Evolutionary conservation across 2,113 vertebrate genomes (phyloP), one percentile per base, ranked within the genome.

Genomic region (Pseudorhombus dupliciocellatus): DNA sequence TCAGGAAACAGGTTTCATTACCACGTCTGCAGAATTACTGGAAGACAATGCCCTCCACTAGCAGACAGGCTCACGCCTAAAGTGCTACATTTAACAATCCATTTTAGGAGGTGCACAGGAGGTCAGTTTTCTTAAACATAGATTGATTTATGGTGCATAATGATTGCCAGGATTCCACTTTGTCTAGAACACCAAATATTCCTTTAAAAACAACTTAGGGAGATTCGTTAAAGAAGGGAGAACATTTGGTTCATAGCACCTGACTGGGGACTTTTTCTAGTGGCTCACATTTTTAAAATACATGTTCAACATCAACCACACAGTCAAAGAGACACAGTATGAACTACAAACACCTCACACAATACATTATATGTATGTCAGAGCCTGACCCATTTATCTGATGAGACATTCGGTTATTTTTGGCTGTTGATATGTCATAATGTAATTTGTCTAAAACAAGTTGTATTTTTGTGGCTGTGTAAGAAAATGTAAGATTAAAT

Each of bases 1-100:
- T 84, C 69, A 78, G 63, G 72, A 75, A 75, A 80, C 26, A 61
- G 31, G 11, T 62, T 48, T 63, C 66, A 70, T 37, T 9, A 53
- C 63, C 65, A 48, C 66, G 72, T 57, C 57, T 75, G 69, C 73
- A 40, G n/a, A 64, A 71, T 28, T 74, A 67, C 51, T 67, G 73
- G 48, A 76, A 79, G 60, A 80, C 60, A 62, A 70, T 51, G 73
- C 60, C 62, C 70, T 66, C 48, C 22, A 42, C 25, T 52, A 79
- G 25, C 51, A 31, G 59, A 81, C 85, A 77, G 84, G 59, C 75
- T 77, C 31, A 30, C 25, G 66, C 81, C 71, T 89, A 90, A 89
- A 90, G 90, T 91, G 90, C 88, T 83, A 85, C 74, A 77, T 83
- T 81, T 77, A 70, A 72, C 73, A 84, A 83, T 69, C 56, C 3